Percentiles rank a stretch among this genome's conserved stretches.
Conservation (phyloP, 2,113 vertebrate genomes). For the Accipiter cooperii region DNA sequence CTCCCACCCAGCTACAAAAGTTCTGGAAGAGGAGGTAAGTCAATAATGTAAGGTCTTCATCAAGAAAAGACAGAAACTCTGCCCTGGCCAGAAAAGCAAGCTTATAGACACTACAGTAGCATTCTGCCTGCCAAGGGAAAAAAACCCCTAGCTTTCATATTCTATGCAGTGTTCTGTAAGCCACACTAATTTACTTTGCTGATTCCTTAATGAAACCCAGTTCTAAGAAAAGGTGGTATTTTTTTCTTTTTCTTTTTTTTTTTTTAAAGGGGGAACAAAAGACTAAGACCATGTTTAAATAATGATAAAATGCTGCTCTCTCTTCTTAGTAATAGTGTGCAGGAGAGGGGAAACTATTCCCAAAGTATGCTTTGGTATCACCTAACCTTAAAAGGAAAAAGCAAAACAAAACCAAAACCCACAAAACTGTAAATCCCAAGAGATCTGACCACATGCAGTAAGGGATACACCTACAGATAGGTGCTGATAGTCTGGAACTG, state of each 20-base stretch:
- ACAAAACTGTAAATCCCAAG: not conserved
- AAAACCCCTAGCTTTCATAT: not conserved
- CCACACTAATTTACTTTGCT: not conserved
- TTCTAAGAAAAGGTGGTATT: not conserved
- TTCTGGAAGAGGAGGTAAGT: not conserved
- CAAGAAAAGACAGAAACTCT: not conserved
- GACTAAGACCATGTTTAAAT: not conserved
- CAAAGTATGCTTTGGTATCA: not conserved
- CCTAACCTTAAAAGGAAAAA: not conserved
- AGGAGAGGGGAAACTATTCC: not conserved
- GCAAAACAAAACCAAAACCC: not conserved
- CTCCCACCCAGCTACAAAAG: not conserved
- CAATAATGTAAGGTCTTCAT: not conserved
- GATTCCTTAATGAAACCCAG: not conserved
- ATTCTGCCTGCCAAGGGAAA: not conserved
- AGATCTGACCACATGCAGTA: not conserved
- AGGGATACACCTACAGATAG: not conserved
- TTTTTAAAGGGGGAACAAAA: not conserved
- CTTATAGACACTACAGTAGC: not conserved
- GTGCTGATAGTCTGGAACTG: not conserved
- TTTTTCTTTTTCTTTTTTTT: not conserved
- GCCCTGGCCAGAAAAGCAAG: not conserved
- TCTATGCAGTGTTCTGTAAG: not conserved
- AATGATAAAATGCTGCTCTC: not conserved
- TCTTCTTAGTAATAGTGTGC: rapidly evolving